Evolutionary conservation across 2,888 invertebrate species (phyloP).

Genomic region (Trissonchulus sp.): DNA sequence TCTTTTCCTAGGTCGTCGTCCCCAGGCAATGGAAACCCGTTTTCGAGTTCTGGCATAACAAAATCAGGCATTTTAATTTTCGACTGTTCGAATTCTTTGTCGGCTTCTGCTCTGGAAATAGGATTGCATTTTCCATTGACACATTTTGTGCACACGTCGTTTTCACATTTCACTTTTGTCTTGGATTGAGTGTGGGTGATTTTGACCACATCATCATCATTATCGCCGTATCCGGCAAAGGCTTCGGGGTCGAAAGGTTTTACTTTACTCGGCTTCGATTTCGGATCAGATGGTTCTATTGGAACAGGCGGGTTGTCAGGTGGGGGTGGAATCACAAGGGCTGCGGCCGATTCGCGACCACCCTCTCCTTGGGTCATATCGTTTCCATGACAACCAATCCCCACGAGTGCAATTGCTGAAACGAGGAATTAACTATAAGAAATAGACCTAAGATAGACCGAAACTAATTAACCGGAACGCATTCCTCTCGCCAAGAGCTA

Average conservation of each 20-base stretch:
- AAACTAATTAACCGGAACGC: too few relatives aligned
- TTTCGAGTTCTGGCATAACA: background rate
- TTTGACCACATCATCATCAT: background rate
- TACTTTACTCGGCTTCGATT: too few relatives aligned
- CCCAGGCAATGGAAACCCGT: too few relatives aligned
- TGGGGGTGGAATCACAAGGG: background rate
- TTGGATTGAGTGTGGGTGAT: background rate
- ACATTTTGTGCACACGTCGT: background rate
- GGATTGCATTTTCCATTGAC: background rate
- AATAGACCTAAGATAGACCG: too few relatives aligned
- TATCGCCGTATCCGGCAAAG: background rate
- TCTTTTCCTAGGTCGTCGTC: background rate
- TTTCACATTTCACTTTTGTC: background rate
- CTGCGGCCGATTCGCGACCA: background rate
- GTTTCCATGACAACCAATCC: too few relatives aligned
- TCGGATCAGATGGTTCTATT: background rate
- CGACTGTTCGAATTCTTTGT: background rate
- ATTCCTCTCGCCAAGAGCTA: too few relatives aligned
- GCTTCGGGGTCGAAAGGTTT: background rate
- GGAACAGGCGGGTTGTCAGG: background rate
- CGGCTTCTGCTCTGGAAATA: background rate
- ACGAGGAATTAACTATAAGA: too few relatives aligned
- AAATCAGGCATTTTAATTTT: background rate
- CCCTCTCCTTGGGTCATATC: background rate
- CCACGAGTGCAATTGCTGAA: too few relatives aligned